Evolutionary conservation across 2,888 invertebrate genomes (phyloP).

Genomic region (Mesorhabditis sp.): DNA sequence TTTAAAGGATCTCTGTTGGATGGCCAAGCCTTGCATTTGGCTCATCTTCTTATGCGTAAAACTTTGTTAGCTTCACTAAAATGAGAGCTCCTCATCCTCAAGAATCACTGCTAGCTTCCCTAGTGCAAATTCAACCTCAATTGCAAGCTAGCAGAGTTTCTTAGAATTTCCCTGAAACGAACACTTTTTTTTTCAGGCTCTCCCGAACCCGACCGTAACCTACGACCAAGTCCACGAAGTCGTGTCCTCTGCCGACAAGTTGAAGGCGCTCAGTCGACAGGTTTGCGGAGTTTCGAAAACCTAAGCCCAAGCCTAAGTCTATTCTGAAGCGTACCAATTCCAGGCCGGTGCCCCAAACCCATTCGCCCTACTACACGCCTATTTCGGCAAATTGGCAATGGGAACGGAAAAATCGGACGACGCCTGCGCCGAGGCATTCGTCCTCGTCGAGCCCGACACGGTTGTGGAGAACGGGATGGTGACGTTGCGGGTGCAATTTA

Average conservation of each 20-base stretch:
- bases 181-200: too few relatives aligned
- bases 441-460: not conserved
- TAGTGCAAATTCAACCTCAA: too few relatives aligned
- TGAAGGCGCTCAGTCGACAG: constrained; percentile 2
- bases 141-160: too few relatives aligned
- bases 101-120: too few relatives aligned
- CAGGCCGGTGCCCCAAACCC: not conserved
- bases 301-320: not conserved
- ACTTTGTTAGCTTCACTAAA: too few relatives aligned
- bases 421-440: not conserved
- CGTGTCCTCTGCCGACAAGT: not conserved
- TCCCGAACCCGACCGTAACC: not conserved
- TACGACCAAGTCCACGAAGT: not conserved
- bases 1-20: not conserved
- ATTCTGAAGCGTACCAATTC: not conserved
- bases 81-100: too few relatives aligned
- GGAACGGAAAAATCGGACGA: not conserved
- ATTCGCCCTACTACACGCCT: not conserved
- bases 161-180: too few relatives aligned
- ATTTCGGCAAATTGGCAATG: not conserved
- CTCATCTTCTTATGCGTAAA: too few relatives aligned
- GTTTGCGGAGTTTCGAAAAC: not conserved
- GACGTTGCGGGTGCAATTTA: not conserved
- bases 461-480: not conserved
- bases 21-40: too few relatives aligned